Evolutionary conservation across 2,113 vertebrate species (phyloP).

Genomic region (Oriolus oriolus): DNA sequence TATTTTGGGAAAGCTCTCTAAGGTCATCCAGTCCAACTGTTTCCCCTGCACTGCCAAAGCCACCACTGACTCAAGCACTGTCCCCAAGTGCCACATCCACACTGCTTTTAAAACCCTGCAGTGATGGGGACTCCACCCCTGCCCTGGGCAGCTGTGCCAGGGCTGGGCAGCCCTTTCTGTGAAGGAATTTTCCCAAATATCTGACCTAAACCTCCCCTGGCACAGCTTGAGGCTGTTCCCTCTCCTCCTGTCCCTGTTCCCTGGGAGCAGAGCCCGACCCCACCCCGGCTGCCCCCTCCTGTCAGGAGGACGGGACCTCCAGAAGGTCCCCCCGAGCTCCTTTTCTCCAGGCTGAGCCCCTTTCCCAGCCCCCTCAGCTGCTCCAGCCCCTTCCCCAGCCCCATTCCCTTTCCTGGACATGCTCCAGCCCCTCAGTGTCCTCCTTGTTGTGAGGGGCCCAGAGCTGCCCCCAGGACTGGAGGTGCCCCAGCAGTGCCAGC

Average conservation of each 20-base stretch:
- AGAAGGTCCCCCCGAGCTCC: neutral
- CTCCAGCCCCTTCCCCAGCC: neutral
- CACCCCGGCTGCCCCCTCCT: neutral
- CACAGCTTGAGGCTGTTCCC: accelerated
- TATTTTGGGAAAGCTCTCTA: neutral
- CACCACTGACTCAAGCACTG: neutral
- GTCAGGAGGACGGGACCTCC: no score
- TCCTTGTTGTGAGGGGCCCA: neutral
- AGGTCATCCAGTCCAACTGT: neutral
- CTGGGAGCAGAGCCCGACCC: neutral
- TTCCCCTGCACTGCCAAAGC: neutral
- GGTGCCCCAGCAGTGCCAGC: neutral
- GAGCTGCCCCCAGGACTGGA: neutral
- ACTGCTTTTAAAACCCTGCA: neutral
- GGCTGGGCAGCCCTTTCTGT: neutral
- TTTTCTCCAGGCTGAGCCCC: neutral
- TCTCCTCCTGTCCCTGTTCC: neutral
- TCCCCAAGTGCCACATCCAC: neutral
- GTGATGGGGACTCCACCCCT: neutral
- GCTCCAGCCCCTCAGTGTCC: neutral
- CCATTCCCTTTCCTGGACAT: accelerated
- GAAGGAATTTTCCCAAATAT: neutral
- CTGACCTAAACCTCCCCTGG: no score
- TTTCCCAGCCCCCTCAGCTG: neutral
- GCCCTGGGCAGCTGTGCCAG: neutral